A percentile compares a stretch with the other conserved stretches of the same genome.
Conservation (phyloP, 2,113 vertebrate species). For the Lepisosteus oculatus region DNA sequence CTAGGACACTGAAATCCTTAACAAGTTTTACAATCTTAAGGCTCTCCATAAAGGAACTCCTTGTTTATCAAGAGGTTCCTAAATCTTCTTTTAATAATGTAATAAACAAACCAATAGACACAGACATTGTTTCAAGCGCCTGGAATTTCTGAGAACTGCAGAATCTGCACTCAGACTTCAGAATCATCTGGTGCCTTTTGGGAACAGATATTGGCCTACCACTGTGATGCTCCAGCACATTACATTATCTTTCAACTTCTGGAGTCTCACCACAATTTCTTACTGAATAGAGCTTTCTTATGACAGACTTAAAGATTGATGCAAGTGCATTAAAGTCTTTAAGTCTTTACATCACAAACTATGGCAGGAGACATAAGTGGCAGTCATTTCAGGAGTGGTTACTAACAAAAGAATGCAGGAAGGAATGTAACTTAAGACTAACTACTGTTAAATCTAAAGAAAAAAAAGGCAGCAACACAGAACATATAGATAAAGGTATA, state of each 20-base stretch:
- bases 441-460: too few relatives aligned
- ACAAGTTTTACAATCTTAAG: too few relatives aligned
- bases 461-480: too few relatives aligned
- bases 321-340: slow-evolving; percentile 5
- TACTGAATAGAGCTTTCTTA: neutral
- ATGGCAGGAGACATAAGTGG: neutral
- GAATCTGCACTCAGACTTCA: neutral
- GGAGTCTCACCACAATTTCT: slow-evolving; percentile 1
- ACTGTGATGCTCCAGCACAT: neutral
- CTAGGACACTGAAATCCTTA: slow-evolving; percentile 7
- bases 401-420: neutral
- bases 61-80: neutral
- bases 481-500: too few relatives aligned
- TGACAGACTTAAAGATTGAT: neutral
- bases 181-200: neutral
- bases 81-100: slow-evolving; percentile 9
- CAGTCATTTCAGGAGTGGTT: neutral
- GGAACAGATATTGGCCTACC: neutral
- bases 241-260: neutral
- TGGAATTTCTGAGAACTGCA: neutral
- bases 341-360: slow-evolving; percentile 2
- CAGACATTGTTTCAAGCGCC: neutral
- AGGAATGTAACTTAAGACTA: too few relatives aligned
- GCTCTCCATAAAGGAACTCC: neutral
- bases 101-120: neutral